Evolutionary conservation across 2,888 invertebrate genomes (phyloP).

Genomic region (Drepana falcataria): DNA sequence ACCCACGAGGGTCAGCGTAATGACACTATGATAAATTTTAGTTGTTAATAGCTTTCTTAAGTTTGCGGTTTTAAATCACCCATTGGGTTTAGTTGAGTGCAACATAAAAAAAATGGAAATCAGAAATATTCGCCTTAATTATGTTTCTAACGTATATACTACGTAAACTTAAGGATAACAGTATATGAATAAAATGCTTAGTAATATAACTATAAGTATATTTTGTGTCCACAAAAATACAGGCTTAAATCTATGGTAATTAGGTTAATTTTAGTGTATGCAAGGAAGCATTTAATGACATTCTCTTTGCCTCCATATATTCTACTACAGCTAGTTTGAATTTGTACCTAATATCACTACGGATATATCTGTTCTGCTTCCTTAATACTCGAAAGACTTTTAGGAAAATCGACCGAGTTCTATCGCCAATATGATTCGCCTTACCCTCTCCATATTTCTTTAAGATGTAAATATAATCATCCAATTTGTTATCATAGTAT

Average conservation of each 20-base stretch:
- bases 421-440: slow-evolving; percentile 26
- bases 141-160: too few species aligned
- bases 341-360: slow-evolving; percentile 33
- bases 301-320: slow-evolving; percentile 22
- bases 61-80: too few species aligned
- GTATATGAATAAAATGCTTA: too few species aligned
- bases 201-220: too few species aligned
- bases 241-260: background rate
- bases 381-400: slow-evolving; percentile 30
- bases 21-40: too few species aligned
- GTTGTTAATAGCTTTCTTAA: too few species aligned
- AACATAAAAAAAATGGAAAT: too few species aligned
- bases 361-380: slow-evolving; percentile 22
- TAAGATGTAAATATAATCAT: slow-evolving; percentile 45
- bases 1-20: too few species aligned
- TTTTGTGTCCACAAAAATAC: too few species aligned
- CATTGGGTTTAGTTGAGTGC: too few species aligned
- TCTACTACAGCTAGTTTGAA: slow-evolving; percentile 42
- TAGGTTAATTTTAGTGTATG: background rate
- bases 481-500: slow-evolving; percentile 35
- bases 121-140: too few species aligned
- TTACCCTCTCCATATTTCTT: slow-evolving; percentile 34
- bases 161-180: too few species aligned
- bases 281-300: background rate
- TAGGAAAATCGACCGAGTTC: slow-evolving; percentile 37